Base-by-base conservation (phyloP, 2,797 vertebrate genomes). In the Coreius guichenoti region DNA sequence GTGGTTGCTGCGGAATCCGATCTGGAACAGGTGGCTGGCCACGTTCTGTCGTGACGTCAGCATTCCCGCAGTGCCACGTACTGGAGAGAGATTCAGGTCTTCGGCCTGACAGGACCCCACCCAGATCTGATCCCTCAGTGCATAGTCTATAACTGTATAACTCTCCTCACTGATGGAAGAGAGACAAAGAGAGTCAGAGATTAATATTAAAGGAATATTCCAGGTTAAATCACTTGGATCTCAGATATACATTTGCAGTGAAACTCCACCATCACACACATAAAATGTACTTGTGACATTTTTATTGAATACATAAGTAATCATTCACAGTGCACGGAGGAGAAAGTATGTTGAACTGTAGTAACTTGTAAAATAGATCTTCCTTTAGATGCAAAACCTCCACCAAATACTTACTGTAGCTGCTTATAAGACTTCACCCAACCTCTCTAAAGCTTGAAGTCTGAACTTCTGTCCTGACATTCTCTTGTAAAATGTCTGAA, bases 141-240 rank as follows among this genome's bases (percentile, higher is more conserved):
- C 95, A 39, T 99, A 97, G 87, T 98, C 98, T 0, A 96, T 98
- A 86, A 99, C 98, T 0, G 94, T 95, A 91, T 99, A 99, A 9
- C 96, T 99, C 89, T 99, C 98, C 79, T 99, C 98, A 11, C 98
- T 99, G 90, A 26, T 36, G 47, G 7, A 73, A 45, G 1, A 72
- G 14, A 75, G 19, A 70, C 5, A 78, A 11, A 86, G 45, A 68
- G 6, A 73, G 8, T 3, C 58, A 68, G 1, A 72, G 29, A 70
- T 26, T 56, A 13, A 61, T 16, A 36, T 23, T 49, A n/a, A 61
- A 63, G 1, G 49, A 75, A 67, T 51, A 49, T 75, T 49, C 39
- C 1, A 72, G 13, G 31, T 54, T 69, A 56, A 56, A 54, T 69
- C 47, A 70, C 33, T 72, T 49, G 33, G 31, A 36, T 39, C 31